Evolutionary conservation across 2,888 invertebrate genomes (phyloP), one percentile per base, ranked within the genome.

Genomic region (Gandaritis pyraliata): DNA sequence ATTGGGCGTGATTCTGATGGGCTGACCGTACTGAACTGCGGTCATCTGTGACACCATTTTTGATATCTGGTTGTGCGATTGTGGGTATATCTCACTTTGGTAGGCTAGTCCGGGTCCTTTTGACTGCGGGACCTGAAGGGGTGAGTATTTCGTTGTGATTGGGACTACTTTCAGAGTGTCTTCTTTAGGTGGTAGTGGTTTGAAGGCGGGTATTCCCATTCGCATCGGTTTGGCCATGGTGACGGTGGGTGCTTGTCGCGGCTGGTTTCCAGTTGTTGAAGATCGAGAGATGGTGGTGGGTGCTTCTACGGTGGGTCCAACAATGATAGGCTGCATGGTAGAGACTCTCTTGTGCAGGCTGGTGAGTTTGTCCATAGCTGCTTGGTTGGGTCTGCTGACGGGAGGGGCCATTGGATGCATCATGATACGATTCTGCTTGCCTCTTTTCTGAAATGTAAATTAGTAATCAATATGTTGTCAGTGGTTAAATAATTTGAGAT

Each of bases 161-260:
- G 93, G 94, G 48, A 93, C 80, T 29, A 93, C 93, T 76, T 91
- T 86, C 58, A 94, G 91, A 7, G 94, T 94, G 23, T 91, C 90
- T 67, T 92, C 90, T 76, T 92, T 92, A 2, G 95, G 94, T 46
- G 96, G 96, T 68, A 97, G 92, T 0, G 97, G 97, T 77, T 94
- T 95, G 85, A 97, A 97, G 0, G 96, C 95, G 36, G 97, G 97
- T 8, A 97, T 94, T 8, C 94, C 94, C 85, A 94, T 86, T 2
- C 93, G 91, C 72, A 93, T 80, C 0, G 93, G 93, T 54, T 93
- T 93, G 0, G 93, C 94, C 81, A 94, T 86, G 12, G 94, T 92
- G 11, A 86, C 69, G 0, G 84, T 71, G 13, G 86, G 83, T 4
- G 78, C 75, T 0, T 56, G 59, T 48, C 67, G 43, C 2, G 61